Base-by-base conservation (phyloP, 1,140 invertebrate genomes). In the Araneus ventricosus region DNA sequence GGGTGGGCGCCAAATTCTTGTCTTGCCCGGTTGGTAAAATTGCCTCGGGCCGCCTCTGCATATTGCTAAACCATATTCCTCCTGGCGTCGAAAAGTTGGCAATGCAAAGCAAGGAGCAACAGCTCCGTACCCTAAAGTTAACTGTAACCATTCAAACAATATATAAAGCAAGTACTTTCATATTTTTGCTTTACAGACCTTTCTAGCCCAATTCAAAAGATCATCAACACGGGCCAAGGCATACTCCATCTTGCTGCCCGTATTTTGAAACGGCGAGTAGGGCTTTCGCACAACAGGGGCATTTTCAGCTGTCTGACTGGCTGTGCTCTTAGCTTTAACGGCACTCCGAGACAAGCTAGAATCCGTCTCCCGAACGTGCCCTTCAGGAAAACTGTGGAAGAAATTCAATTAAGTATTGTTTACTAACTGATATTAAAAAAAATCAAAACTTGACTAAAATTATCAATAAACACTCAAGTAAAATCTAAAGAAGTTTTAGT, bases 191-290 rank as follows among this genome's bases (percentile, higher is more conserved):
- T 34, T 7, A 59, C 63, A 93, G 94, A 96, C 96, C 95, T 96
- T 99, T 94, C 98, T 96, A 75, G 97, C 98, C 98, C 98, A 99
- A 95, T 99, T 99, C 0, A 99, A 94, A 10, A 99, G 95, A 96
- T 99, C 99, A 95, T 99, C 99, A 0, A 99, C 94, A 95, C 96
- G 94, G 27, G 96, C 96, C n/a, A 97, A 75, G 7, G 96, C 96
- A 95, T 95, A 97, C 90, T 94, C 96, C 52, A 96, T 97, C 95
- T 96, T 96, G 95, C 97, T 98, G 88, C 95, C 96, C 2, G 97
- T 96, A 88, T 97, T 96, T 95, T 97, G 97, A 95, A 98, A 98
- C 0, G 98, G 98, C 85, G 97, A 97, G 94, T 97, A 97, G 1
- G 97, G 96, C 90, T 96, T 95, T 94, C 94, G 94, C 57, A 95